phyloP scores from a whole-genome alignment of 37 sponge, comb jelly and placozoan genomes.

The Mnemiopsis leidyi region DNA sequence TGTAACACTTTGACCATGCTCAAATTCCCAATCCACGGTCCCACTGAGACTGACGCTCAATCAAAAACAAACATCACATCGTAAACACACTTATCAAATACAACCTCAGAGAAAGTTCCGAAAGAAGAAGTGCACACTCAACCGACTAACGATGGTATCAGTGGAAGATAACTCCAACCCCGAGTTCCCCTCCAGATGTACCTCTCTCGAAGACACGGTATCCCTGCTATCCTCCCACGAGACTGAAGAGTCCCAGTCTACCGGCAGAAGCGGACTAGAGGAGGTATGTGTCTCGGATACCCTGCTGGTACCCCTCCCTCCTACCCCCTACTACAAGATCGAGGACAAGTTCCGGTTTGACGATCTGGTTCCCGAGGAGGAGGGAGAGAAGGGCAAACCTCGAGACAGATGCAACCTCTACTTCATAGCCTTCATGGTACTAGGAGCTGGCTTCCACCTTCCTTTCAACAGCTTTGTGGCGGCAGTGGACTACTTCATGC shows the following conservation, averaged over 20 bases:
- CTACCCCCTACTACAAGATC: conserved; percentile 34
- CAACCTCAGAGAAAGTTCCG: background rate
- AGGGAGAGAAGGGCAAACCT: background rate
- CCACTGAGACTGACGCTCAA: too few species aligned
- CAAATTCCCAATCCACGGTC: too few species aligned
- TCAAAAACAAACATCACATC: too few species aligned
- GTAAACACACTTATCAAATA: too few species aligned
- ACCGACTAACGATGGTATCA: conserved; percentile 30
- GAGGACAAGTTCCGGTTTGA: conserved; percentile 53
- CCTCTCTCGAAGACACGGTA: background rate
- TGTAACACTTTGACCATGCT: too few species aligned
- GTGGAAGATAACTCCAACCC: background rate
- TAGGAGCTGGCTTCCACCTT: conserved; percentile 80
- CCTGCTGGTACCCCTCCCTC: conserved; percentile 44
- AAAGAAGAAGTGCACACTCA: conserved; percentile 38
- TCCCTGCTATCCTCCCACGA: background rate
- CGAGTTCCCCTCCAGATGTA: too few species aligned
- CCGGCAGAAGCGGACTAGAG: background rate
- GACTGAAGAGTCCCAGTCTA: background rate
- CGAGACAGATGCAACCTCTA: conserved; percentile 69
- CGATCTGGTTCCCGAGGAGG: background rate
- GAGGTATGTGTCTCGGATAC: background rate
- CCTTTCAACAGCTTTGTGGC: conserved; percentile 80
- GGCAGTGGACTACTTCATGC: conserved; percentile 85
- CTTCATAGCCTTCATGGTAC: conserved; percentile 75